Percentiles rank a stretch among this genome's conserved stretches.
phyloP scores from a whole-genome alignment of 1,140 invertebrate genomes.

The Pogonus chalceus region DNA sequence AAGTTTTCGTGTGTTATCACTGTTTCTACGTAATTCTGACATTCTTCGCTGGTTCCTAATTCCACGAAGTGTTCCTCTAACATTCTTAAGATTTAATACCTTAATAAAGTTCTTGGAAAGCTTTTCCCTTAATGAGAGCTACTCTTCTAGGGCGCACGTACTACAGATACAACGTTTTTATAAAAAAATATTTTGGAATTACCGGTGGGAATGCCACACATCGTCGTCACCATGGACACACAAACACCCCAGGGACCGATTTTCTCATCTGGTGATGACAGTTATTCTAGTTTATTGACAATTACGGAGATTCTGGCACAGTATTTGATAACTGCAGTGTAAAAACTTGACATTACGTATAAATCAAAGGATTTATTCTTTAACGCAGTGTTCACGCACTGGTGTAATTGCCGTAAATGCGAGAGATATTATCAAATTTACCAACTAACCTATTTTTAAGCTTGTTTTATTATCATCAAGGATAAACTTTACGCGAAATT shows the following conservation, averaged over 20 bases:
- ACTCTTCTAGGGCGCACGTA: not conserved
- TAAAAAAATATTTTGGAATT: no score
- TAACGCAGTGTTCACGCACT: no score
- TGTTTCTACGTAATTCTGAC: not conserved
- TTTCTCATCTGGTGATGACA: not conserved
- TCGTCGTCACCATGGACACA: not conserved
- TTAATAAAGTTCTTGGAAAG: slow-evolving; percentile 1
- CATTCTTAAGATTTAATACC: slow-evolving; percentile 4
- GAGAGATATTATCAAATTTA: no score
- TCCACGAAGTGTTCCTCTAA: not conserved
- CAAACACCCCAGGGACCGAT: not conserved
- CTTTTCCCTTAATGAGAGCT: slow-evolving; percentile 3
- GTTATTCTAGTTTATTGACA: not conserved
- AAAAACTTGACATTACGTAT: no score
- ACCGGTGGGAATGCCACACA: no score
- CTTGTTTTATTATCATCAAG: no score
- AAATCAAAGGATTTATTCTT: no score
- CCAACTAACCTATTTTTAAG: no score
- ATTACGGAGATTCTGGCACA: not conserved
- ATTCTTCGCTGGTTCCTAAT: not conserved
- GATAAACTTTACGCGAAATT: no score
- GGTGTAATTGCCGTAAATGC: no score
- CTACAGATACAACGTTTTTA: not conserved
- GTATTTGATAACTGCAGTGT: not conserved
- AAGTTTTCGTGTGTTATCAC: no score